Percentiles rank a stretch among this genome's conserved stretches.
phyloP scores from a whole-genome alignment of 1,140 invertebrate genomes.

The Drosophila willistoni region DNA sequence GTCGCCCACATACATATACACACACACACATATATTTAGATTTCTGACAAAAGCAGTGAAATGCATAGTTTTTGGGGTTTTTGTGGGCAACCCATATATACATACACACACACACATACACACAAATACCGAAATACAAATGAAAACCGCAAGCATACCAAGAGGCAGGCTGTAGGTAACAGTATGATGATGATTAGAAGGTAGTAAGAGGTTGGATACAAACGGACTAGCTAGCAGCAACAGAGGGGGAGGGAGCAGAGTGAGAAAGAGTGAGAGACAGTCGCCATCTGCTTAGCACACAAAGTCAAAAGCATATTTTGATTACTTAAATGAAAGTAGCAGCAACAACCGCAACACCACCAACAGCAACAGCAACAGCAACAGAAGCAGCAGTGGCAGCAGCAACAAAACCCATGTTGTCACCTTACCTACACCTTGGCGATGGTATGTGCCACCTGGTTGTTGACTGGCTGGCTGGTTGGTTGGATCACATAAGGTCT shows the following conservation, averaged over 20 bases:
- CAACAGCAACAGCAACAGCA: background rate
- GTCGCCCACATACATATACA: constrained; percentile 34
- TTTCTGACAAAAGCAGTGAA: constrained; percentile 70
- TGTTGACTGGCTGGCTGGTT: background rate
- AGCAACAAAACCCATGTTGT: constrained; percentile 64
- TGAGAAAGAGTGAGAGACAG: constrained; percentile 14
- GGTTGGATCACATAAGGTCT: background rate
- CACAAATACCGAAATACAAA: constrained; percentile 50
- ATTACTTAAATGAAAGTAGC: constrained; percentile 77
- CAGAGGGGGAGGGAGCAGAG: no score
- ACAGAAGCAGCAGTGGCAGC: constrained; percentile 24
- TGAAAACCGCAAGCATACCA: constrained; percentile 62
- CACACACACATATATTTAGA: constrained; percentile 22
- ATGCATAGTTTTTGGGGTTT: constrained; percentile 78
- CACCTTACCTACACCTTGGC: constrained; percentile 46
- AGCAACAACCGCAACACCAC: background rate
- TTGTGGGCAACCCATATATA: constrained; percentile 52
- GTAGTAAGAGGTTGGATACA: constrained; percentile 17
- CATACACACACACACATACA: constrained; percentile 20
- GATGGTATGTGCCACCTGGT: constrained; percentile 29
- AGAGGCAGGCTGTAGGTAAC: constrained; percentile 27
- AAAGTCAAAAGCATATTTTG: constrained; percentile 80
- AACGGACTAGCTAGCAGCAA: background rate
- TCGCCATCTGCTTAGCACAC: constrained; percentile 69
- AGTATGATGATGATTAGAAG: constrained; percentile 21